Conservation (phyloP, 2,888 invertebrate genomes). For the Lasioglossum leucozonium region DNA sequence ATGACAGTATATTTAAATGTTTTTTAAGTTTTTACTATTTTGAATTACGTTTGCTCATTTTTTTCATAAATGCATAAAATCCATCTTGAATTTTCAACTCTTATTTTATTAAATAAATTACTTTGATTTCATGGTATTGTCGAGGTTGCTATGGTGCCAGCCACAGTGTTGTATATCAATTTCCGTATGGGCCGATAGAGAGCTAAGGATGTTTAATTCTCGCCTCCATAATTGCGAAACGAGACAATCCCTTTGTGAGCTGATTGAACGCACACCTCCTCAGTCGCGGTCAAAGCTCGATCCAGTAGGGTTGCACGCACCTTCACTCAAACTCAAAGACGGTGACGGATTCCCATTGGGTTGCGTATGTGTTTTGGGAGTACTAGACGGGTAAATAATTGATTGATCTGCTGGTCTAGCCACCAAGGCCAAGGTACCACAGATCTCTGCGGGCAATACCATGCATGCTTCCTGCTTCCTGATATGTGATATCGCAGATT, state of each 20-base stretch:
- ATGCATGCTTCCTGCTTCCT: neutral
- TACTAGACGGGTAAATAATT: slow-evolving; percentile 5
- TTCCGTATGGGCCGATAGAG: no score
- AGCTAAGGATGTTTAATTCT: slow-evolving; percentile 11
- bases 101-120: neutral
- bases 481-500: neutral
- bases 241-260: slow-evolving; percentile 15
- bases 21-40: no score
- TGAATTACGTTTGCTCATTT: no score
- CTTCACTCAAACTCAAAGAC: neutral
- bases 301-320: neutral
- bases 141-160: neutral
- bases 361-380: neutral
- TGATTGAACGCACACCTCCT: neutral
- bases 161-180: neutral
- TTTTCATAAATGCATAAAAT: no score
- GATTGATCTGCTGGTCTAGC: neutral
- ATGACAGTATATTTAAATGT: no score
- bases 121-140: neutral
- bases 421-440: neutral
- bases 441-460: neutral
- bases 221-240: slow-evolving; percentile 22
- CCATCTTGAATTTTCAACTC: no score
- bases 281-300: slow-evolving; percentile 8
- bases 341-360: neutral